These are phyloP conservation scores for Mechanitis mazaeus DNA, from an alignment of 2,888 invertebrate genomes.

Conservation along the genomic window DNA sequence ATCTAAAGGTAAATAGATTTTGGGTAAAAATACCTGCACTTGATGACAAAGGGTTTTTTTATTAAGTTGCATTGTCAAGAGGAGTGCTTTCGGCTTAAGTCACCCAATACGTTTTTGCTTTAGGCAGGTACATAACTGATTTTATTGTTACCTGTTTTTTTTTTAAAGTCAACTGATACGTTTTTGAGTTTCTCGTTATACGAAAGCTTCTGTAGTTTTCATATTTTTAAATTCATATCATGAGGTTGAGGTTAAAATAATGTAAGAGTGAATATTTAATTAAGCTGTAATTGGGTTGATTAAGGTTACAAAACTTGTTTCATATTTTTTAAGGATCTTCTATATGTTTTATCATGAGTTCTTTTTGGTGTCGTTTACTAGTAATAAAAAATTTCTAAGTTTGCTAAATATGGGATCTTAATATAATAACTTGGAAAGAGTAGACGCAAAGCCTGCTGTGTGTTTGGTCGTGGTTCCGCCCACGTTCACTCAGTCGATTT, in stretches of 20 bases:
- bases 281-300: no score
- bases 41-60: constrained; percentile 54
- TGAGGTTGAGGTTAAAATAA: no score
- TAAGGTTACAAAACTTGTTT: no score
- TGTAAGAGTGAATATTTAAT: no score
- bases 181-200: background rate
- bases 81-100: constrained; percentile 17
- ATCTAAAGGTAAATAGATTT: constrained; percentile 32
- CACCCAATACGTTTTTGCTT: constrained; percentile 25
- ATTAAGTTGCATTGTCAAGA: constrained; percentile 23
- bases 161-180: background rate
- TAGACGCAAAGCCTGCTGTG: constrained; percentile 14
- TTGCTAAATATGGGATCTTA: no score
- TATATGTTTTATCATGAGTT: no score
- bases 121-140: constrained; percentile 22
- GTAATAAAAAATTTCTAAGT: no score
- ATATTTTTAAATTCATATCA: background rate
- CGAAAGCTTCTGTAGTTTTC: background rate
- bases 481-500: constrained; percentile 44
- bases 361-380: no score
- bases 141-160: constrained; percentile 1
- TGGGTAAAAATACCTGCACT: constrained; percentile 61
- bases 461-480: constrained; percentile 40
- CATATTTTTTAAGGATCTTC: no score
- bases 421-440: background rate